Base-by-base conservation (phyloP, 2,113 vertebrate species). In the Halichoeres trimaculatus region DNA sequence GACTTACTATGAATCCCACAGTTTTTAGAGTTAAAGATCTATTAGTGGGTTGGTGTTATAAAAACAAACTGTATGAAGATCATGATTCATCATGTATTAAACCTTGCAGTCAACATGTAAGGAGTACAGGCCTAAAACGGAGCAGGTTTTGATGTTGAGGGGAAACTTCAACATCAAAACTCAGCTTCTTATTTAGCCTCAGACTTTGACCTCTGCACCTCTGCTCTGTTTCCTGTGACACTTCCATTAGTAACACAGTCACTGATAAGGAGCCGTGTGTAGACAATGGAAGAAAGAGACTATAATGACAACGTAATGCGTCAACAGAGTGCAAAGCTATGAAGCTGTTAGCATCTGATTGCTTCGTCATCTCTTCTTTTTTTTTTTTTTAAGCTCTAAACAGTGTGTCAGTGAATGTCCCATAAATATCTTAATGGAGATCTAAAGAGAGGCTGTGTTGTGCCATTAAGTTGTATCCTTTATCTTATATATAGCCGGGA, bases 191-290 rank as follows among this genome's bases (percentile, higher is more conserved):
- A 72, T 73, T 70, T 77, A 43, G 35, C 20, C 6, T 84, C 67
- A 90, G 90, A 93, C 92, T 92, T 93, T 91, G 88, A 89, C 80
- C 94, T 83, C 50, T 78, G 57, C 73, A 57, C 77, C 53, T 76
- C 30, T 35, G 59, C 50, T 36, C 24, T 22, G 30, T 62, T 90
- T 87, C 84, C 80, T 83, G 65, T 58, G 43, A 67, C 53, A 77
- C 85, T 83, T 85, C 80, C 70, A 82, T 80, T 88, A 54, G 74
- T 23, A 36, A 59, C 52, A 48, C 45, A 20, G 62, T 7, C 36
- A 19, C 74, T 85, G 90, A 89, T 87, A 86, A 87, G 81, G 54
- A 81, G 67, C 66, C 13, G 17, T 36, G 45, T 40, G 48, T 17
- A 66, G 72, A 89, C 84, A 74, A 78, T 56, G 34, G 41, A 24